phyloP scores from a whole-genome alignment of 2,797 vertebrate genomes.

The Emydoidea blandingii region DNA sequence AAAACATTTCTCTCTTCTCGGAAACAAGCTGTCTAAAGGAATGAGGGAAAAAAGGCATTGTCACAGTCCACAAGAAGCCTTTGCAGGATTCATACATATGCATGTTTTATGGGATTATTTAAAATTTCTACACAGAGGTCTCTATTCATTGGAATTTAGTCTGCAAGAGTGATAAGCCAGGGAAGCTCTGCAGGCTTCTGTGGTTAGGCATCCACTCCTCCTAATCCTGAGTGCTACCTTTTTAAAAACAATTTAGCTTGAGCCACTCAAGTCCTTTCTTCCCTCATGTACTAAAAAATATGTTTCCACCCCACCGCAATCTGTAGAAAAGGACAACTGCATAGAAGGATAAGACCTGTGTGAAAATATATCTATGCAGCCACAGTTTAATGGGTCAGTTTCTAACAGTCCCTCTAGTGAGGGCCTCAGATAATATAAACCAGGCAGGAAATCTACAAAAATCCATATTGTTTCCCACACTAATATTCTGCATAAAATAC shows the following conservation, averaged over 20 bases:
- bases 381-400: background rate
- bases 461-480: constrained; percentile 25
- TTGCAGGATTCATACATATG: constrained; percentile 48
- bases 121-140: constrained; percentile 55
- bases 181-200: constrained; percentile 25
- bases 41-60: background rate
- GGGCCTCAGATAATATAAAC: background rate
- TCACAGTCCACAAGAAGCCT: constrained; percentile 51
- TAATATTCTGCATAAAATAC: background rate
- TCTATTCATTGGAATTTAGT: constrained; percentile 41
- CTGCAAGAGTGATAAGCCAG: constrained; percentile 33
- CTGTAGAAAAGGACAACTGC: background rate
- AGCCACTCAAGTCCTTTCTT: background rate
- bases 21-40: constrained; percentile 94
- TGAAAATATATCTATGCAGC: background rate
- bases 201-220: constrained; percentile 31
- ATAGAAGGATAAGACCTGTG: background rate
- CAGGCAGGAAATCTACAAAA: constrained; percentile 22
- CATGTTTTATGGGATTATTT: constrained; percentile 61
- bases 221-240: background rate
- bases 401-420: background rate
- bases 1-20: constrained; percentile 95
- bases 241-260: background rate
- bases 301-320: background rate
- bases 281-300: background rate